These are phyloP conservation scores for Coenonympha glycerion DNA, from an alignment of 2,888 invertebrate genomes.

Conservation along the genomic window DNA sequence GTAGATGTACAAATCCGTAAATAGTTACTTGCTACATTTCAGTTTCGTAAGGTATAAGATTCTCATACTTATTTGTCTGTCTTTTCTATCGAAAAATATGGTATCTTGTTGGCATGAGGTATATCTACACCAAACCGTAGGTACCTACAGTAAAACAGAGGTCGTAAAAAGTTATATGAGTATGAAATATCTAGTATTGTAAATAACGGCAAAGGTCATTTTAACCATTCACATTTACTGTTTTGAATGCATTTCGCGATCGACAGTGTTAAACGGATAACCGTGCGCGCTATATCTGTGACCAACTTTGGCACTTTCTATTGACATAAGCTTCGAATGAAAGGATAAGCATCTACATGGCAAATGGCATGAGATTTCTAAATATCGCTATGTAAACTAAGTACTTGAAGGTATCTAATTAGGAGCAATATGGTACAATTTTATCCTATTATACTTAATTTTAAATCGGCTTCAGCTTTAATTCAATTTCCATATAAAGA, in stretches of 20 bases:
- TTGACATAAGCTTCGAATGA: conserved; percentile 14
- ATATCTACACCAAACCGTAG: neutral
- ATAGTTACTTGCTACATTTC: too few species aligned
- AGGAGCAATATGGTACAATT: too few species aligned
- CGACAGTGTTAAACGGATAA: conserved; percentile 26
- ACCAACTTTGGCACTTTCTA: conserved; percentile 27
- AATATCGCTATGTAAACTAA: neutral
- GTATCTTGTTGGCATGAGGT: neutral
- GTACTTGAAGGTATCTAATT: neutral
- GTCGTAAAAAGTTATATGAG: conserved; percentile 13
- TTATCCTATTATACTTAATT: too few species aligned
- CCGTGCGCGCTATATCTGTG: conserved; percentile 25
- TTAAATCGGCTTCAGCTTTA: too few species aligned
- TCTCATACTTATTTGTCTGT: too few species aligned
- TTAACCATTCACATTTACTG: conserved; percentile 23
- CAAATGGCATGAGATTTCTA: conserved; percentile 1
- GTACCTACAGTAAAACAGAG: too few species aligned
- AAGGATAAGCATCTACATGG: conserved; percentile 8
- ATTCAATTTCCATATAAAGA: too few species aligned
- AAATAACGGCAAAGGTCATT: conserved; percentile 25
- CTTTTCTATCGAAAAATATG: neutral
- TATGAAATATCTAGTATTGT: neutral
- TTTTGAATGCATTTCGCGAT: conserved; percentile 32
- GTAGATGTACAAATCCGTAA: too few species aligned
- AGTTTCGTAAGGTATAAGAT: too few species aligned